These are phyloP conservation scores for Pyrrhosoma nymphula DNA, from an alignment of 2,888 invertebrate genomes.

Conservation along the genomic window DNA sequence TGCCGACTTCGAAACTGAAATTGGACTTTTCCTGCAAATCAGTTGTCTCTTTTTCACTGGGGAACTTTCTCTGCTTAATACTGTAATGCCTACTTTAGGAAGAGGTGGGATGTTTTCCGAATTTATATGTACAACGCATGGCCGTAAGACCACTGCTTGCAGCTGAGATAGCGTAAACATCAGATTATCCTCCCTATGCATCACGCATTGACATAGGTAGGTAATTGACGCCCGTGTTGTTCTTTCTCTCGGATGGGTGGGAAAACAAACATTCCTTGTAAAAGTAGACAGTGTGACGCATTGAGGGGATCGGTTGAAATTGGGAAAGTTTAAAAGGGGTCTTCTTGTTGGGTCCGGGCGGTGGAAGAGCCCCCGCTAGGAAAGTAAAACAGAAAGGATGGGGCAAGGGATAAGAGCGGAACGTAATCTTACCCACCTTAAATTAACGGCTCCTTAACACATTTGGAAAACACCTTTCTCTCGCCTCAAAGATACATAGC, in stretches of 20 bases:
- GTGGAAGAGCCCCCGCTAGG: background rate
- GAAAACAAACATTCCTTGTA: background rate
- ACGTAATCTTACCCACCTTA: slow-evolving; percentile 43
- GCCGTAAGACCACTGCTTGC: background rate
- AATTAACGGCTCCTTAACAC: slow-evolving; percentile 33
- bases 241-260: background rate
- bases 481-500: slow-evolving; percentile 34
- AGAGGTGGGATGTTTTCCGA: background rate
- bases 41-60: background rate
- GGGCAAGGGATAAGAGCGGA: slow-evolving; percentile 1
- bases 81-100: background rate
- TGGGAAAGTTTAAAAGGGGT: slow-evolving; percentile 44
- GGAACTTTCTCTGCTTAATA: background rate
- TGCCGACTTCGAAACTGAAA: background rate
- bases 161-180: background rate
- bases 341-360: background rate
- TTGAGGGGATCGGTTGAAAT: slow-evolving; percentile 24
- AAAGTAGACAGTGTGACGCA: background rate
- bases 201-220: background rate
- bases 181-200: background rate
- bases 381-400: slow-evolving; percentile 19
- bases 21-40: background rate
- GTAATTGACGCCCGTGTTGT: background rate
- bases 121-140: background rate
- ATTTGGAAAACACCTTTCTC: slow-evolving; percentile 30